phyloP scores from a whole-genome alignment of 1,140 invertebrate genomes.

The Batillaria attramentaria region DNA sequence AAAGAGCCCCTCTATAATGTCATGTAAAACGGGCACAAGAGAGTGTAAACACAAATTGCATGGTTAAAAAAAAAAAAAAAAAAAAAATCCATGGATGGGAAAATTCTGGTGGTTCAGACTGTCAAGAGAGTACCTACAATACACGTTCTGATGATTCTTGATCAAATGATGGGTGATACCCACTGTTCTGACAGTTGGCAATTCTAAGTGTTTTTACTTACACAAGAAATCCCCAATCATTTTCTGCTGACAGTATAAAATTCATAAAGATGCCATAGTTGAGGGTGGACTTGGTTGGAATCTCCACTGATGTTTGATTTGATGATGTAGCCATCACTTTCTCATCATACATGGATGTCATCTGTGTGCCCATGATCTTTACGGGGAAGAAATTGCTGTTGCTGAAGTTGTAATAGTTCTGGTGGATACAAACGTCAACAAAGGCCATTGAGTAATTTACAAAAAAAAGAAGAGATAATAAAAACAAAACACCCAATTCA shows the following conservation, averaged over 20 bases:
- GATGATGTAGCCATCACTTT: slow-evolving; percentile 41
- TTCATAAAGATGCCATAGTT: slow-evolving; percentile 35
- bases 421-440: no score
- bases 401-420: slow-evolving; percentile 57
- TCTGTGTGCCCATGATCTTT: slow-evolving; percentile 38
- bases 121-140: slow-evolving; percentile 41
- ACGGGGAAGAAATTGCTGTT: slow-evolving; percentile 58
- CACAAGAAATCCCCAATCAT: slow-evolving; percentile 45
- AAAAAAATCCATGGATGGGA: no score
- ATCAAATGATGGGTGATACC: no score
- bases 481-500: background rate
- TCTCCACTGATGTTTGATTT: slow-evolving; percentile 27
- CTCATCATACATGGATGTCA: slow-evolving; percentile 50
- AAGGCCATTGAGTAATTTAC: no score
- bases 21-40: no score
- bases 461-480: slow-evolving; percentile 34
- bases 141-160: slow-evolving; percentile 54
- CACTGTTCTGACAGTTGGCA: no score
- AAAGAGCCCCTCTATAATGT: no score
- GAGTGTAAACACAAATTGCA: no score
- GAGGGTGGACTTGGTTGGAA: slow-evolving; percentile 32
- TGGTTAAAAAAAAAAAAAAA: no score
- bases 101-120: slow-evolving; percentile 30
- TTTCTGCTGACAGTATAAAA: slow-evolving; percentile 40
- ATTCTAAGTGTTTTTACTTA: no score